These are phyloP conservation scores for Mugil cephalus DNA, from an alignment of 2,113 vertebrate species.

Conservation along the genomic window DNA sequence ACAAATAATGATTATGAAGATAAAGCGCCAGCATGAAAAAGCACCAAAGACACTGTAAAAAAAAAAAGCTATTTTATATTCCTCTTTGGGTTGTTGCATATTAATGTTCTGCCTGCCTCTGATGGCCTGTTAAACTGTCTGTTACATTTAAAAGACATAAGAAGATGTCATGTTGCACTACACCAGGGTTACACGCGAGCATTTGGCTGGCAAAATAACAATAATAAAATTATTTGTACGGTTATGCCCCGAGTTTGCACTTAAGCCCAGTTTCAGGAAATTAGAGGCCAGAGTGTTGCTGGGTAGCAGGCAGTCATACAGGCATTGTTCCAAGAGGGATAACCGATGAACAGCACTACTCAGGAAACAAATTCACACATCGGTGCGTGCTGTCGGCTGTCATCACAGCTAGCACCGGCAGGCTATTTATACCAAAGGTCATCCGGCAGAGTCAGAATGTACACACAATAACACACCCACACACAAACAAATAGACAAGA, in stretches of 20 bases:
- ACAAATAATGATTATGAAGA: neutral
- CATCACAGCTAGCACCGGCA: conserved; percentile 78
- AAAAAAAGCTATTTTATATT: too few species aligned
- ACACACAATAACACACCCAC: conserved; percentile 65
- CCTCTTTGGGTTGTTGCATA: neutral
- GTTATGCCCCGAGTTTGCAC: conserved; percentile 21
- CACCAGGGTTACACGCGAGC: neutral
- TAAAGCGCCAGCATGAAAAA: neutral
- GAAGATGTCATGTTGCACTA: neutral
- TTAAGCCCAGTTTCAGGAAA: conserved; percentile 52
- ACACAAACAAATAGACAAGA: conserved; percentile 66
- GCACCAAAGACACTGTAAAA: neutral
- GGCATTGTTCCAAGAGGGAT: conserved; percentile 74
- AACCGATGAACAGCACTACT: conserved; percentile 76
- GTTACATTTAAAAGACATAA: conserved; percentile 3
- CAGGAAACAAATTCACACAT: conserved; percentile 85
- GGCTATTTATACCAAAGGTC: conserved; percentile 86
- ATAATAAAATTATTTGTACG: conserved; percentile 4
- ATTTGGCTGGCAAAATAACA: conserved; percentile 10
- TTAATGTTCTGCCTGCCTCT: neutral
- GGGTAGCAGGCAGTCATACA: conserved; percentile 56
- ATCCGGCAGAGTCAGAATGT: conserved; percentile 72
- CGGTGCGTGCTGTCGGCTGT: conserved; percentile 81
- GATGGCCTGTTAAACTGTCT: neutral
- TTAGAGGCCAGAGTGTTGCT: conserved; percentile 56